These are phyloP conservation scores for Lumbricus terrestris DNA, from an alignment of 2,888 invertebrate genomes.

Conservation along the genomic window DNA sequence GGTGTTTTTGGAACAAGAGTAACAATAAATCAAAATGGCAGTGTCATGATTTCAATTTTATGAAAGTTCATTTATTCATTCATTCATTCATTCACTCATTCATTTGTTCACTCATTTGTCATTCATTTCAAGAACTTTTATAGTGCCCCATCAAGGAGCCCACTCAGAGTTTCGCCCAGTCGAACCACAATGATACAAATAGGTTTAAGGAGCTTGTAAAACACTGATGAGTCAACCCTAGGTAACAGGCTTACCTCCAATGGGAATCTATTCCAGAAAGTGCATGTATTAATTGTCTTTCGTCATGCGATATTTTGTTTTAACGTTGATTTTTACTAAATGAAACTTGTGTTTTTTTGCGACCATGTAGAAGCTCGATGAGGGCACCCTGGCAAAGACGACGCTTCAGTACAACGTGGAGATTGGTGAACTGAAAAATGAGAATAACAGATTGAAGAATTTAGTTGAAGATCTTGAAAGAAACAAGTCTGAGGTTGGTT, in stretches of 20 bases:
- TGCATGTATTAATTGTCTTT: neutral
- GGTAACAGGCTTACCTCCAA: too few species aligned
- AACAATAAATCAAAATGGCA: neutral
- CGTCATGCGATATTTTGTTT: neutral
- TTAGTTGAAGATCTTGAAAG: neutral
- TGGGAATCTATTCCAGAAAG: neutral
- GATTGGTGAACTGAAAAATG: constrained; percentile 3
- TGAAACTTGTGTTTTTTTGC: neutral
- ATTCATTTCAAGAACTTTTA: too few species aligned
- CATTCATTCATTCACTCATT: too few species aligned
- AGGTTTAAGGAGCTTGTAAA: too few species aligned
- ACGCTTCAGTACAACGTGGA: neutral
- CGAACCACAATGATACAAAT: too few species aligned
- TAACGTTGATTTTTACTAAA: neutral
- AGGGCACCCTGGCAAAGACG: neutral
- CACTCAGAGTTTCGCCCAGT: too few species aligned
- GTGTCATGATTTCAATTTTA: neutral
- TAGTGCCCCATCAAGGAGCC: too few species aligned
- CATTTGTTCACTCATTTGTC: too few species aligned
- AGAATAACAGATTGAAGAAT: neutral
- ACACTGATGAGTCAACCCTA: too few species aligned
- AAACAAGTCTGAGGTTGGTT: neutral
- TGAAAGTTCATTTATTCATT: too few species aligned
- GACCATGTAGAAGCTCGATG: neutral
- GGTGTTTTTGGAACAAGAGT: neutral